Percentiles rank a stretch among this genome's conserved stretches.
Evolutionary conservation across 2,113 vertebrate genomes (phyloP).

Genomic region (Labrus mixtus): DNA sequence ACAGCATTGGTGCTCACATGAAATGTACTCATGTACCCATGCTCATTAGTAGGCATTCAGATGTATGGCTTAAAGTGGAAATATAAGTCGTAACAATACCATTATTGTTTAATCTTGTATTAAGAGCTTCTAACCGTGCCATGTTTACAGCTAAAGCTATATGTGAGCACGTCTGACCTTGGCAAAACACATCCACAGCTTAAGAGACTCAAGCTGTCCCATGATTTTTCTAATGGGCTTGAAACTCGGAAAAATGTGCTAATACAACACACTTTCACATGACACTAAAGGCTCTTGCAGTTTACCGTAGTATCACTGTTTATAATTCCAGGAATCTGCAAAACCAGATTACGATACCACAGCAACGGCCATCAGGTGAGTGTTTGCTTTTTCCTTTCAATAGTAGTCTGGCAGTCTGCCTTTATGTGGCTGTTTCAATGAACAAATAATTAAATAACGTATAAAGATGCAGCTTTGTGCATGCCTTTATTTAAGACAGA

Average conservation of each 20-base stretch:
- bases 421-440: background rate
- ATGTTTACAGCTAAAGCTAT: conserved; percentile 44
- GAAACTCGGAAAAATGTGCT: conserved; percentile 18
- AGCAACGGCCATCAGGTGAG: conserved; percentile 95
- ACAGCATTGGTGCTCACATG: background rate
- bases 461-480: background rate
- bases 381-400: conserved; percentile 27
- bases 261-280: conserved; percentile 31
- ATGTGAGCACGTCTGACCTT: conserved; percentile 26
- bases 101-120: conserved; percentile 31
- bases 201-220: conserved; percentile 62
- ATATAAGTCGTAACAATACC: conserved; percentile 37
- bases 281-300: conserved; percentile 18
- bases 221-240: conserved; percentile 66
- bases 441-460: background rate
- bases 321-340: conserved; percentile 91
- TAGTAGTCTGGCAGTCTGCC: background rate
- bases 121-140: background rate
- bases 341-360: conserved; percentile 97
- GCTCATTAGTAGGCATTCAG: conserved; percentile 32
- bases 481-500: background rate
- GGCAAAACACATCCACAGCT: conserved; percentile 29
- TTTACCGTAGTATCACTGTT: conserved; percentile 30
- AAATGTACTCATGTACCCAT: background rate
- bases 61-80: conserved; percentile 15